Percentiles rank a stretch among this genome's conserved stretches.
These are phyloP conservation scores for Masnerella sp. DNA, from an alignment of 2,888 invertebrate species.

Conservation along the genomic window DNA sequence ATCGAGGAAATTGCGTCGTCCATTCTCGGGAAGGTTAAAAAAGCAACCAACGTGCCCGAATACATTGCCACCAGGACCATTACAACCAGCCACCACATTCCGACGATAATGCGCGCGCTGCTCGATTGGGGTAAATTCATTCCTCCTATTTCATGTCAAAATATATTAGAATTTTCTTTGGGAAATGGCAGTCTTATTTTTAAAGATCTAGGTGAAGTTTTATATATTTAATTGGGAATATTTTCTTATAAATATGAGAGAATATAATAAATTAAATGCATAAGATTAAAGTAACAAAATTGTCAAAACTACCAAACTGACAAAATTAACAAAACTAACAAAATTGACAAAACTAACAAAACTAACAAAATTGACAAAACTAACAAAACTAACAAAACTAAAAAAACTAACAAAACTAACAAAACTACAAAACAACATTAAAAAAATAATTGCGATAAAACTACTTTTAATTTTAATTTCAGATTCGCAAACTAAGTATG, in stretches of 20 bases:
- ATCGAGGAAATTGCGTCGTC: constrained; percentile 85
- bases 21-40: constrained; percentile 92
- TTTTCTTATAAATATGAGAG: constrained; percentile 11
- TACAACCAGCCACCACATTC: constrained; percentile 95
- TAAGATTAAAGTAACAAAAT: no score
- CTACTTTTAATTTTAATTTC: no score
- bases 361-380: no score
- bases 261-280: constrained; percentile 18
- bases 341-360: no score
- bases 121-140: constrained; percentile 91
- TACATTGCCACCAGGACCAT: constrained; percentile 93
- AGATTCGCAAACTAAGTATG: constrained; percentile 16
- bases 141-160: constrained; percentile 81
- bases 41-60: constrained; percentile 94
- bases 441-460: no score
- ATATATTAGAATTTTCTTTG: constrained; percentile 13
- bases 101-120: constrained; percentile 90
- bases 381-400: no score
- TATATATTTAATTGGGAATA: background rate
- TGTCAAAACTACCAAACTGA: no score
- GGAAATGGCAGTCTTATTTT: no score
- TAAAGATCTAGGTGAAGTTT: no score
- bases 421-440: no score
- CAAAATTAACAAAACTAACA: no score
- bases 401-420: no score